A percentile compares a stretch with the other conserved stretches of the same genome.
phyloP scores from a whole-genome alignment of 2,113 vertebrate genomes.

The Tretioscincus oriximinensis region DNA sequence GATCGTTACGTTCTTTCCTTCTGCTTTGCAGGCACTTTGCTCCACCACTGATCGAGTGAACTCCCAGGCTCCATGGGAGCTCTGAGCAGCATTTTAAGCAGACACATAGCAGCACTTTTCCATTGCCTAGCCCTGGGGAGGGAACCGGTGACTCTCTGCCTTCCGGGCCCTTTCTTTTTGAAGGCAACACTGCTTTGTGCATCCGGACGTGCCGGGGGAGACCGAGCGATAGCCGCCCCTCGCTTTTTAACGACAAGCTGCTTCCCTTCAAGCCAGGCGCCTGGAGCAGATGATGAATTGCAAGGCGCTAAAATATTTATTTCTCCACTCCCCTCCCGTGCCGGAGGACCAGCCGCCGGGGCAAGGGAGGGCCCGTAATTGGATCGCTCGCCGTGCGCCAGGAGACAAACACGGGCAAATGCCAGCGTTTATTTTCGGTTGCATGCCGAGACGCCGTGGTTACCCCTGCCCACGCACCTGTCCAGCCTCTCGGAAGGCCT shows the following conservation, averaged over 20 bases:
- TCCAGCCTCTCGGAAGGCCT: constrained; percentile 35
- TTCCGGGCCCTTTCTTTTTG: no score
- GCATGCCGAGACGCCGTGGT: not conserved
- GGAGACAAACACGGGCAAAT: constrained; percentile 27
- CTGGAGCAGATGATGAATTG: not conserved
- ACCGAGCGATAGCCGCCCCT: not conserved
- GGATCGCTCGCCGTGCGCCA: constrained; percentile 5
- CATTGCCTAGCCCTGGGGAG: no score
- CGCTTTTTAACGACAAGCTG: not conserved
- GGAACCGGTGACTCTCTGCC: no score
- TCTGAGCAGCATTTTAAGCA: no score
- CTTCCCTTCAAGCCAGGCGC: not conserved
- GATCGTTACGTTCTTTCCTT: not conserved
- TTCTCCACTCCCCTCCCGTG: not conserved
- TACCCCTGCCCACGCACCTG: constrained; percentile 65
- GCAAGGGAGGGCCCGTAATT: constrained; percentile 6
- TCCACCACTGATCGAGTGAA: no score
- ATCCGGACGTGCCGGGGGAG: not conserved
- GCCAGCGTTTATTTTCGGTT: constrained; percentile 36
- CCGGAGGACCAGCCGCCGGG: not conserved
- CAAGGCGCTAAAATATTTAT: not conserved
- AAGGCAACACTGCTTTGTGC: not conserved
- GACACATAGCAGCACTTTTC: no score
- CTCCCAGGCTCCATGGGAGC: no score
- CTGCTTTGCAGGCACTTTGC: not conserved